phyloP scores from a whole-genome alignment of 2,888 invertebrate genomes.

The Trichacis sp. region DNA sequence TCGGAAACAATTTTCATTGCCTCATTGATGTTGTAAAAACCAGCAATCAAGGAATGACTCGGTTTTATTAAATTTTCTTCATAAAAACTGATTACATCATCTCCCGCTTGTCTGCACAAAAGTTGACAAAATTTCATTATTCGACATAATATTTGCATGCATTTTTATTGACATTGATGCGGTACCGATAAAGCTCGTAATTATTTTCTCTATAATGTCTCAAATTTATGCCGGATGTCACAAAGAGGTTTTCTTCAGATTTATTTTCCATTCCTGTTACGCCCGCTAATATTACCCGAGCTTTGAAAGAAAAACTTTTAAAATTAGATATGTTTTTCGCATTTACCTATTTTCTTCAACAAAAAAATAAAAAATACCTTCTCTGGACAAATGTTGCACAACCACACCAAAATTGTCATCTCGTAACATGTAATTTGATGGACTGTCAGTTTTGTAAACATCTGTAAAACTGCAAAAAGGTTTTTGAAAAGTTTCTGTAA shows the following conservation, averaged over 20 bases:
- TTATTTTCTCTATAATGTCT: conserved; percentile 70
- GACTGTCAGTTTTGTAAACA: conserved; percentile 54
- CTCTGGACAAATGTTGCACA: conserved; percentile 59
- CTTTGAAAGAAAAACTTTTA: too few species aligned
- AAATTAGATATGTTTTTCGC: too few species aligned
- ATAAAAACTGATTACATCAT: conserved; percentile 74
- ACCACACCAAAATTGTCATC: conserved; percentile 61
- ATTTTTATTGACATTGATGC: too few species aligned
- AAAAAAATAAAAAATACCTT: too few species aligned
- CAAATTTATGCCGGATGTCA: conserved; percentile 71
- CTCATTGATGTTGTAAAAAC: conserved; percentile 73
- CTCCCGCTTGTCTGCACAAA: conserved; percentile 71
- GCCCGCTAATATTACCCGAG: conserved; percentile 59
- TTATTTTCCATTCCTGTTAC: conserved; percentile 65
- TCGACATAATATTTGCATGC: too few species aligned
- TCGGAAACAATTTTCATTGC: conserved; percentile 73
- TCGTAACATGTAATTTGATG: conserved; percentile 52
- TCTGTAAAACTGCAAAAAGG: conserved; percentile 56
- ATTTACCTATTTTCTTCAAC: too few species aligned
- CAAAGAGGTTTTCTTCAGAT: conserved; percentile 62
- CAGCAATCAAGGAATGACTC: conserved; percentile 71
- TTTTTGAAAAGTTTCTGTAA: too few species aligned
- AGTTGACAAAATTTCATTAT: conserved; percentile 3
- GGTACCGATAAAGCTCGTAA: conserved; percentile 72
- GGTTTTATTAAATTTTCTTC: conserved; percentile 75